A percentile compares a stretch with the other conserved stretches of the same genome.
Conservation (phyloP, 2,797 vertebrate genomes). For the Microctenopoma steveboyesi region DNA sequence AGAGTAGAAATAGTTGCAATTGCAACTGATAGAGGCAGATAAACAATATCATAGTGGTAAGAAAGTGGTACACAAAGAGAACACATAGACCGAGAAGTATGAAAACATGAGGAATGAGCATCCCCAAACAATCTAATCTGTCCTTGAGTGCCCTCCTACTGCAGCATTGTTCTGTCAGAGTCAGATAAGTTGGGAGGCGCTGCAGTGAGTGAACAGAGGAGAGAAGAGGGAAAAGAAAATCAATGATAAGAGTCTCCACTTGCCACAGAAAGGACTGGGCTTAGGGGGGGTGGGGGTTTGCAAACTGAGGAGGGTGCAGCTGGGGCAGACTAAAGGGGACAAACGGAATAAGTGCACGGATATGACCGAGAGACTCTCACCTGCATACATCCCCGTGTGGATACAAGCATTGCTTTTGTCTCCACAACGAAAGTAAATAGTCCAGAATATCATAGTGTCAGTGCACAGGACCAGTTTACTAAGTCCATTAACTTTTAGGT, state of each 20-base stretch:
- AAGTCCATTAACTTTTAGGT: slow-evolving; percentile 6
- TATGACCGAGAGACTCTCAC: slow-evolving; percentile 9
- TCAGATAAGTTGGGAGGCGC: slow-evolving; percentile 74
- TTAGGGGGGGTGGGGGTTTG: neutral
- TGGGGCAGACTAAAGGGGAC: neutral
- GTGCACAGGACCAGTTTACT: neutral
- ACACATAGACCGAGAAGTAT: slow-evolving; percentile 47
- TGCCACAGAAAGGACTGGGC: slow-evolving; percentile 61
- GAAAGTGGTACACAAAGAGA: slow-evolving; percentile 43
- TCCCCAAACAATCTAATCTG: slow-evolving; percentile 78
- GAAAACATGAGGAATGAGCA: slow-evolving; percentile 67
- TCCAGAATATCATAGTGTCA: slow-evolving; percentile 1
- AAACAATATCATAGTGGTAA: slow-evolving; percentile 52
- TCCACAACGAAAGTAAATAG: slow-evolving; percentile 12
- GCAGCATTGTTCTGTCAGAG: slow-evolving; percentile 76
- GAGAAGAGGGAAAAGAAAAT: slow-evolving; percentile 69
- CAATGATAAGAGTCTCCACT: slow-evolving; percentile 78
- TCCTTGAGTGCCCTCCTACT: slow-evolving; percentile 78
- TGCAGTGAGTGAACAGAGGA: slow-evolving; percentile 67
- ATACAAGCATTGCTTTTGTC: slow-evolving; percentile 7
- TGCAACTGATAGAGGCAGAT: slow-evolving; percentile 45
- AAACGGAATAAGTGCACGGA: neutral
- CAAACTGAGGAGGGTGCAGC: slow-evolving; percentile 6
- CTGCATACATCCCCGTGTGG: slow-evolving; percentile 11
- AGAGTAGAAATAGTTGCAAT: slow-evolving; percentile 32